A percentile compares a stretch with the other conserved stretches of the same genome.
phyloP scores from a whole-genome alignment of 2,113 vertebrate genomes.

The Mobula hypostoma region DNA sequence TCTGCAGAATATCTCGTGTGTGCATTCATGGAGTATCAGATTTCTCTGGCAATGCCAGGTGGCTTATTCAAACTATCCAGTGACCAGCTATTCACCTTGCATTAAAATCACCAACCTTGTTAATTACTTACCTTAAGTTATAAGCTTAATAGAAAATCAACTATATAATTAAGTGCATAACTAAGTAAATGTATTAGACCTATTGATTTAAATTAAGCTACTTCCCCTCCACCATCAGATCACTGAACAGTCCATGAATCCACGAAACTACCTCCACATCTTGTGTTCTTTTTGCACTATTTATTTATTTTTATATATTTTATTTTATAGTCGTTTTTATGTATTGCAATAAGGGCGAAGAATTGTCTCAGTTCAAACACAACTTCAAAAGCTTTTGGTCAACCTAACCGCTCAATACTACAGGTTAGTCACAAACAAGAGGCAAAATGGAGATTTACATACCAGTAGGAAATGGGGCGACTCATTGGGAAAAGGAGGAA shows the following conservation, averaged over 20 bases:
- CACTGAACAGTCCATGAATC: too few relatives aligned
- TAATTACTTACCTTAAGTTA: not conserved
- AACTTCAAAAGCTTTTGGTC: not conserved
- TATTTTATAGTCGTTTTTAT: too few relatives aligned
- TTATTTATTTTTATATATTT: too few relatives aligned
- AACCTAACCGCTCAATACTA: not conserved
- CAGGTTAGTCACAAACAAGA: not conserved
- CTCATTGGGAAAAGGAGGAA: conserved; percentile 69
- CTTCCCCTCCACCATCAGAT: too few relatives aligned
- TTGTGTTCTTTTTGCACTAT: too few relatives aligned
- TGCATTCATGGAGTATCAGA: not conserved
- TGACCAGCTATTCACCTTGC: not conserved
- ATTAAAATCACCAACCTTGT: not conserved
- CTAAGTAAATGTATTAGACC: too few relatives aligned
- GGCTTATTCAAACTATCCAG: not conserved
- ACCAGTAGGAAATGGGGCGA: conserved; percentile 70
- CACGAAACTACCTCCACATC: too few relatives aligned
- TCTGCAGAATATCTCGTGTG: too few relatives aligned
- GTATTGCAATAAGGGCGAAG: too few relatives aligned
- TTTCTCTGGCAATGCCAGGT: not conserved
- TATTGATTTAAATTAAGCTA: too few relatives aligned
- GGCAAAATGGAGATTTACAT: conserved; percentile 44
- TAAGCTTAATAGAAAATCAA: not conserved
- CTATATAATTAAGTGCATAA: too few relatives aligned
- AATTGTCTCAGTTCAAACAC: not conserved